Evolutionary conservation across 2,113 vertebrate genomes (phyloP).

Genomic region (Cinclus cinclus): DNA sequence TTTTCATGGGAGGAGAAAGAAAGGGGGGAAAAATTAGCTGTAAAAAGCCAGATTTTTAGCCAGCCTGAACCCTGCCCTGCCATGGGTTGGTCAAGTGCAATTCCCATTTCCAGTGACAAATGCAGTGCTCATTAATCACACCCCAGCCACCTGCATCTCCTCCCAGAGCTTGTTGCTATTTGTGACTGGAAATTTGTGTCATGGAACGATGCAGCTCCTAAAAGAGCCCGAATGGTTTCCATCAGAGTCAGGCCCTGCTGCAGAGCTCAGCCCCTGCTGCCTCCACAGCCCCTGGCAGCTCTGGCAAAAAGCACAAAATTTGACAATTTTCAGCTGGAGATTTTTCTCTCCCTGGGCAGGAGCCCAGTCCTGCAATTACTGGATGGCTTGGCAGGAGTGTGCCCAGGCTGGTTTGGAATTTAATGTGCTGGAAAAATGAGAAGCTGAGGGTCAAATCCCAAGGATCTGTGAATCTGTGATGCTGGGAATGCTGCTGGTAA

Average conservation of each 20-base stretch:
- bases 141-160: neutral
- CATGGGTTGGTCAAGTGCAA: neutral
- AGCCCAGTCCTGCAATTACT: fast-evolving
- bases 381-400: neutral
- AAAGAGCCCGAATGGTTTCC: neutral
- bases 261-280: neutral
- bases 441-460: neutral
- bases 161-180: neutral
- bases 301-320: neutral
- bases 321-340: neutral
- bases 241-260: neutral
- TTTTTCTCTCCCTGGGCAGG: neutral
- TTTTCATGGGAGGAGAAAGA: neutral
- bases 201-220: neutral
- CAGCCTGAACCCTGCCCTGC: neutral
- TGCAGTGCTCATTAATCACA: neutral
- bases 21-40: fast-evolving
- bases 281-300: neutral
- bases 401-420: neutral
- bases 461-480: neutral
- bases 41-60: neutral
- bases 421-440: neutral
- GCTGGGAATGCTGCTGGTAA: neutral
- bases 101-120: neutral
- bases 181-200: neutral